Evolutionary conservation across 2,113 vertebrate species (phyloP), one percentile per base, ranked within the genome.

Genomic region (Chionodraco myersi): DNA sequence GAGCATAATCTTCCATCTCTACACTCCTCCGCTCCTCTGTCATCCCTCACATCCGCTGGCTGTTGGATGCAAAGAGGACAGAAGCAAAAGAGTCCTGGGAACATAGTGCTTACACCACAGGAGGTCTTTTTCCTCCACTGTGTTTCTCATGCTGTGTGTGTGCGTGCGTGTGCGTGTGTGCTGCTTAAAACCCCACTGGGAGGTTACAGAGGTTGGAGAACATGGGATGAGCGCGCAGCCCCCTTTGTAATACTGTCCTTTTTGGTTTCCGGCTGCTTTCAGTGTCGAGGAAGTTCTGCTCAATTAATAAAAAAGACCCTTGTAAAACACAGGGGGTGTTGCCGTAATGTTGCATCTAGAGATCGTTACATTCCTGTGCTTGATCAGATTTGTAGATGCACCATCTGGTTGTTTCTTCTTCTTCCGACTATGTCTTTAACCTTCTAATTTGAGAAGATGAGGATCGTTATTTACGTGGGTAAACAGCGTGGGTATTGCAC

Each of bases 11-110:
- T 34, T 68, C 16, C 56, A 18, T 65, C 56, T 67, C 52, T 78
- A 21, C 57, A 34, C 13, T 66, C 59, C 67, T 14, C 63, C 2
- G 1, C 15, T 72, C 16, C 30, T 78, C 64, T 34, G 72, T 76
- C 69, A 23, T 72, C 48, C 72, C 26, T 62, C 68, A 41, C 65
- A 57, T 75, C 74, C 69, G 36, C 59, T 71, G 53, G 65, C 77
- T 76, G 79, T 73, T 52, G 59, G 64, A 82, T 54, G 70, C 56
- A 76, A 21, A 83, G 26, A 67, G 77, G 30, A 83, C 64, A 72
- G 77, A 85, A 69, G 87, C 69, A 65, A 71, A 80, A 48, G 59
- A 85, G 69, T 80, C 80, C 75, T 87, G 91, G 84, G 91, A 92
- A 89, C 68, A 79, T 72, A 76, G 67, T 57, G 63, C 77, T 75